Conservation (phyloP, 2,797 vertebrate species). For the Phrynocephalus forsythii region DNA sequence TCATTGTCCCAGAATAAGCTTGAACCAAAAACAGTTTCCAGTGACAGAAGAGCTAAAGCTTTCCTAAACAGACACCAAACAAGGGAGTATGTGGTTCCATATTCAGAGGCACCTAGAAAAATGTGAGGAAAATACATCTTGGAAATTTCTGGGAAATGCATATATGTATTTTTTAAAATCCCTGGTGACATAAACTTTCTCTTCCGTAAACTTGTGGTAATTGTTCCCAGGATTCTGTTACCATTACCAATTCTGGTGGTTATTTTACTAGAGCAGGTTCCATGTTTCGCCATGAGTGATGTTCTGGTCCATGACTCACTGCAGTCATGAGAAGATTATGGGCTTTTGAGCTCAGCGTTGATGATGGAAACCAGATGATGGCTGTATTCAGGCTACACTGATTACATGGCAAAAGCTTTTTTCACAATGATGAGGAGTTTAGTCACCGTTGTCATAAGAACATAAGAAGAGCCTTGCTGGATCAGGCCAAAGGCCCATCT, state of each 20-base stretch:
- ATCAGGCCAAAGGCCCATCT: too few species aligned
- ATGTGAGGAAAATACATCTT: background rate
- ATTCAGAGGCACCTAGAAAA: background rate
- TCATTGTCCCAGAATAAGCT: background rate
- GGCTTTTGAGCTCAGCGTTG: accelerated
- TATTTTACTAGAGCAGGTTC: constrained; percentile 34
- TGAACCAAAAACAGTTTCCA: background rate
- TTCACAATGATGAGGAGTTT: background rate
- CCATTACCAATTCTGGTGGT: background rate
- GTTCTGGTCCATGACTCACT: background rate
- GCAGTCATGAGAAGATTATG: background rate
- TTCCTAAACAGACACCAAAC: background rate
- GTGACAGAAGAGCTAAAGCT: background rate
- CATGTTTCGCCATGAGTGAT: background rate
- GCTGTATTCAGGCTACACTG: background rate
- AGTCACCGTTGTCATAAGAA: background rate
- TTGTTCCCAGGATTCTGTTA: constrained; percentile 10
- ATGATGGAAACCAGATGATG: constrained; percentile 3
- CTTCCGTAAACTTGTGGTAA: background rate
- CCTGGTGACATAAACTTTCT: constrained; percentile 23
- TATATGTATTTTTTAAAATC: background rate
- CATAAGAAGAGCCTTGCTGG: too few species aligned
- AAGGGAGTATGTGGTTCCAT: background rate
- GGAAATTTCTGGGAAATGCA: constrained; percentile 32
- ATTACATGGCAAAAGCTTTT: background rate